Evolutionary conservation across 1,140 invertebrate genomes (phyloP).

Genomic region (Manduca sexta): DNA sequence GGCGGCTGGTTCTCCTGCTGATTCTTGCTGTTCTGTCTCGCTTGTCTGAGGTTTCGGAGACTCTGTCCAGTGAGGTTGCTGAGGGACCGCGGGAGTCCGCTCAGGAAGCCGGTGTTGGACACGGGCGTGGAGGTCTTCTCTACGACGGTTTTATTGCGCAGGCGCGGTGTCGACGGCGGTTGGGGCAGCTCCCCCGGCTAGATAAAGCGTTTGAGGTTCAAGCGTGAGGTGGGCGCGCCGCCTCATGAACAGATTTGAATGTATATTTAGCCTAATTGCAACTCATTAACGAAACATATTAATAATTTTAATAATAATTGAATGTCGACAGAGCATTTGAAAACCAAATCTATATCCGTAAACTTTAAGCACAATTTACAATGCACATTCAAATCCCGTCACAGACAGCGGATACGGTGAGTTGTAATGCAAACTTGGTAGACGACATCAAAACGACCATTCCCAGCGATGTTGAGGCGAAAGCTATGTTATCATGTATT

Average conservation of each 20-base stretch:
- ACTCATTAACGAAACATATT: too few species aligned
- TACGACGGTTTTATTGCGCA: conserved; percentile 5
- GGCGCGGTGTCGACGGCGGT: conserved; percentile 31
- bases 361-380: too few species aligned
- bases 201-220: conserved; percentile 6
- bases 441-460: too few species aligned
- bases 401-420: too few species aligned
- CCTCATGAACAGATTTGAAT: too few species aligned
- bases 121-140: conserved; percentile 23
- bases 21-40: conserved; percentile 21
- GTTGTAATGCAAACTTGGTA: too few species aligned
- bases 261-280: too few species aligned
- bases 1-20: conserved; percentile 33
- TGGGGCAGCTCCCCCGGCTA: conserved; percentile 22
- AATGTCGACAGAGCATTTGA: too few species aligned
- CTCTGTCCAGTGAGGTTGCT: conserved; percentile 71
- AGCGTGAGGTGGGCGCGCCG: neutral
- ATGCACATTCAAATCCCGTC: too few species aligned
- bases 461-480: conserved; percentile 16
- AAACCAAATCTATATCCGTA: too few species aligned
- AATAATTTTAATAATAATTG: too few species aligned
- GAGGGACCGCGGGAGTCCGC: conserved; percentile 73
- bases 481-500: conserved; percentile 6
- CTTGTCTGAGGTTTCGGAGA: conserved; percentile 46
- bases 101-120: conserved; percentile 55